phyloP scores from a whole-genome alignment of 2,113 vertebrate species.

The Takifugu bimaculatus region DNA sequence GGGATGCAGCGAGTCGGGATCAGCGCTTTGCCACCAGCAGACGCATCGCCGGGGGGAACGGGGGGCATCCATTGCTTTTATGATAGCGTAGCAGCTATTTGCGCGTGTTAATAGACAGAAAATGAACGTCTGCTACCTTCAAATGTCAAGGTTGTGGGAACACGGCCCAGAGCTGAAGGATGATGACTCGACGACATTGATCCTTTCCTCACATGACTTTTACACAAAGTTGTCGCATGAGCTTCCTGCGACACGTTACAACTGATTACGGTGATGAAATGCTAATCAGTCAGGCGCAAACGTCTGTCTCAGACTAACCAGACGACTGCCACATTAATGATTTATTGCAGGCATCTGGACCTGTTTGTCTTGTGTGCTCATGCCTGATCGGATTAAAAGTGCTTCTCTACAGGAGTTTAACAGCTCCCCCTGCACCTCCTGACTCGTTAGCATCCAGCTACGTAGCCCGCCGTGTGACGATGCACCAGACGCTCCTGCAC shows the following conservation, averaged over 20 bases:
- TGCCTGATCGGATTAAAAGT: slow-evolving; percentile 24
- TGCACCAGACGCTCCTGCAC: slow-evolving; percentile 4
- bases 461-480: slow-evolving; percentile 21
- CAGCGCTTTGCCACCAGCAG: slow-evolving; percentile 32
- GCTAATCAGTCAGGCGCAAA: slow-evolving; percentile 10
- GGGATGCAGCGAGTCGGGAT: slow-evolving; percentile 31
- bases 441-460: slow-evolving; percentile 14
- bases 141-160: slow-evolving; percentile 27
- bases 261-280: slow-evolving; percentile 9
- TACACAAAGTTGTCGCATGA: slow-evolving; percentile 12
- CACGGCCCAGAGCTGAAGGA: not conserved
- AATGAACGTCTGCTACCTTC: slow-evolving; percentile 26
- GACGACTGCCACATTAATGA: slow-evolving; percentile 27
- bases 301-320: slow-evolving; percentile 16
- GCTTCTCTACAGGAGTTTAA: slow-evolving; percentile 24
- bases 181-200: slow-evolving; percentile 17
- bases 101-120: slow-evolving; percentile 36
- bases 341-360: slow-evolving; percentile 35
- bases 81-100: slow-evolving; percentile 25
- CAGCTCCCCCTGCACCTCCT: slow-evolving; percentile 16
- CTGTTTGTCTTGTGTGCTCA: slow-evolving; percentile 17
- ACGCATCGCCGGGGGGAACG: slow-evolving; percentile 22
- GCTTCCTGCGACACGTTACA: not conserved
- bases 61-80: slow-evolving; percentile 34
- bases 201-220: slow-evolving; percentile 3